A percentile compares a stretch with the other conserved stretches of the same genome.
These are phyloP conservation scores for Hirundichthys speculiger DNA, from an alignment of 2,113 vertebrate genomes.

Conservation along the genomic window DNA sequence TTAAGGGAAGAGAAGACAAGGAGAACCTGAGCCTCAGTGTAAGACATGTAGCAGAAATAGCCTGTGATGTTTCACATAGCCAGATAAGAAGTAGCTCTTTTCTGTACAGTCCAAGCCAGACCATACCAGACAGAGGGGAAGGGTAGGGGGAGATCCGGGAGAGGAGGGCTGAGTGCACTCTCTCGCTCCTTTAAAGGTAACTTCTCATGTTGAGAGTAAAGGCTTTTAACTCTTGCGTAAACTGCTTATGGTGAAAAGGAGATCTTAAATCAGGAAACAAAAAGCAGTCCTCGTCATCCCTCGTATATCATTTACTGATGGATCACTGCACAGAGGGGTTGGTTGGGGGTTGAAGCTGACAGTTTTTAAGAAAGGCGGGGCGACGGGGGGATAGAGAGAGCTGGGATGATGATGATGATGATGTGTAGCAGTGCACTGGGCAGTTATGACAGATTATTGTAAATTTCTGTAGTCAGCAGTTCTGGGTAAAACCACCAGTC, in stretches of 20 bases:
- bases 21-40: slow-evolving; percentile 26
- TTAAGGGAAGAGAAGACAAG: slow-evolving; percentile 22
- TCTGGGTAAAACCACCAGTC: slow-evolving; percentile 61
- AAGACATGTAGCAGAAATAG: slow-evolving; percentile 48
- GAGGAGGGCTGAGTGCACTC: slow-evolving; percentile 8
- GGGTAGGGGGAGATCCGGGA: slow-evolving; percentile 3
- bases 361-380: slow-evolving; percentile 22
- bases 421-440: slow-evolving; percentile 41
- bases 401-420: slow-evolving; percentile 35
- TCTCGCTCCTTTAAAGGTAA: slow-evolving; percentile 71
- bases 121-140: slow-evolving; percentile 15
- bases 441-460: slow-evolving; percentile 71
- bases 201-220: slow-evolving; percentile 49
- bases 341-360: slow-evolving; percentile 26
- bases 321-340: slow-evolving; percentile 31
- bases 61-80: slow-evolving; percentile 57
- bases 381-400: slow-evolving; percentile 6
- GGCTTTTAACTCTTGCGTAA: slow-evolving; percentile 65
- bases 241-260: slow-evolving; percentile 55
- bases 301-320: slow-evolving; percentile 34
- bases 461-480: slow-evolving; percentile 67
- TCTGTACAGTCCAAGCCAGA: slow-evolving; percentile 55
- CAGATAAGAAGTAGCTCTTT: slow-evolving; percentile 63
- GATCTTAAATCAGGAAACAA: slow-evolving; percentile 75
- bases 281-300: slow-evolving; percentile 28